A percentile compares a stretch with the other conserved stretches of the same genome.
Evolutionary conservation across 2,113 vertebrate species (phyloP).

Genomic region (Ondatra zibethicus): DNA sequence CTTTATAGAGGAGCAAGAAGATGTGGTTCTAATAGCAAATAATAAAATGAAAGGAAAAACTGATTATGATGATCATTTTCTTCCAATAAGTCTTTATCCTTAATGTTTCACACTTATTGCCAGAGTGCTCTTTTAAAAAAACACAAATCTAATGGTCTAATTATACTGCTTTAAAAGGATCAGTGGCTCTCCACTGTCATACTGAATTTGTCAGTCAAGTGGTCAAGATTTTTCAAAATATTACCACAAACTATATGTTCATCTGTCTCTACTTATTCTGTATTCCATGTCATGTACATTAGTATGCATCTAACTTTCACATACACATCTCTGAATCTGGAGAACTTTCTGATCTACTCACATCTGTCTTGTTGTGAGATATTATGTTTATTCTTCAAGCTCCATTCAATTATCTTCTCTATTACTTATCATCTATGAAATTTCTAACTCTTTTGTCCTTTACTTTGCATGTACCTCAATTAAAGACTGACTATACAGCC

Average conservation of each 20-base stretch:
- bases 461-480: not conserved
- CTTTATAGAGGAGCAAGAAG: not conserved
- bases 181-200: not conserved
- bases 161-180: not conserved
- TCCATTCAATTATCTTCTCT: not conserved
- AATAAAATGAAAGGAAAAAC: not conserved
- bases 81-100: slow-evolving; percentile 8
- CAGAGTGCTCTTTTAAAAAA: not conserved
- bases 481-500: not conserved
- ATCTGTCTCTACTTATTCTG: not conserved
- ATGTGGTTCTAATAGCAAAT: not conserved
- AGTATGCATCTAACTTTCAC: not conserved
- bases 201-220: slow-evolving; percentile 10
- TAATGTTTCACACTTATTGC: slow-evolving; percentile 32
- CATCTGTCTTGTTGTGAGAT: not conserved
- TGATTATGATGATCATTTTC: slow-evolving; percentile 6
- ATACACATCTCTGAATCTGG: not conserved
- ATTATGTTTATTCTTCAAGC: not conserved
- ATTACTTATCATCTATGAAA: not conserved
- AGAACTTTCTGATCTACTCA: not conserved
- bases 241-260: not conserved
- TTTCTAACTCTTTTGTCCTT: not conserved
- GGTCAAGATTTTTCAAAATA: not conserved
- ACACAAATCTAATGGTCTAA: not conserved
- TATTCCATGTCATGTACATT: not conserved